A percentile compares a stretch with the other conserved stretches of the same genome.
phyloP scores from a whole-genome alignment of 2,888 invertebrate genomes.

The Melinopterus prodromus region DNA sequence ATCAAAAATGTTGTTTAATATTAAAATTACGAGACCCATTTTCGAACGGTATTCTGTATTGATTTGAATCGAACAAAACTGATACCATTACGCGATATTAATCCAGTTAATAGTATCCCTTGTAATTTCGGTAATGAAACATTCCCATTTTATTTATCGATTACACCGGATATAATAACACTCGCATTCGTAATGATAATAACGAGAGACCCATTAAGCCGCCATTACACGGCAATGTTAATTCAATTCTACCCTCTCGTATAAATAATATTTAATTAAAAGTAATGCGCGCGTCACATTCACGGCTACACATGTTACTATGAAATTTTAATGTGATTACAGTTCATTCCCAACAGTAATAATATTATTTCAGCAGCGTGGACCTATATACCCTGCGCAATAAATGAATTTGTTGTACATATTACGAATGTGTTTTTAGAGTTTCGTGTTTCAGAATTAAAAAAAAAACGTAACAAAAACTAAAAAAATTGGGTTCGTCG shows the following conservation, averaged over 20 bases:
- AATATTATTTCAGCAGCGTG: too few species aligned
- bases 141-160: not conserved
- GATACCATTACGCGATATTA: not conserved
- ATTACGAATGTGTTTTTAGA: too few species aligned
- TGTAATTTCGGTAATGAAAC: not conserved
- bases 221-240: not conserved
- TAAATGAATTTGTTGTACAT: too few species aligned
- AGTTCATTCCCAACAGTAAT: not conserved
- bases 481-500: too few species aligned
- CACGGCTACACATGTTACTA: not conserved
- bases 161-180: not conserved
- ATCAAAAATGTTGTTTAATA: too few species aligned
- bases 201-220: not conserved
- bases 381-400: too few species aligned
- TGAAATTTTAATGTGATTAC: conserved; percentile 7
- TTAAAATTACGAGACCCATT: too few species aligned
- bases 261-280: not conserved
- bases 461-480: too few species aligned
- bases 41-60: not conserved
- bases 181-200: not conserved
- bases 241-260: not conserved
- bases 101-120: not conserved
- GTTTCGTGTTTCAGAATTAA: too few species aligned
- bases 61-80: not conserved
- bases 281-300: not conserved